These are phyloP conservation scores for Leptobrachium leishanense DNA, from an alignment of 2,113 vertebrate species.

Conservation along the genomic window DNA sequence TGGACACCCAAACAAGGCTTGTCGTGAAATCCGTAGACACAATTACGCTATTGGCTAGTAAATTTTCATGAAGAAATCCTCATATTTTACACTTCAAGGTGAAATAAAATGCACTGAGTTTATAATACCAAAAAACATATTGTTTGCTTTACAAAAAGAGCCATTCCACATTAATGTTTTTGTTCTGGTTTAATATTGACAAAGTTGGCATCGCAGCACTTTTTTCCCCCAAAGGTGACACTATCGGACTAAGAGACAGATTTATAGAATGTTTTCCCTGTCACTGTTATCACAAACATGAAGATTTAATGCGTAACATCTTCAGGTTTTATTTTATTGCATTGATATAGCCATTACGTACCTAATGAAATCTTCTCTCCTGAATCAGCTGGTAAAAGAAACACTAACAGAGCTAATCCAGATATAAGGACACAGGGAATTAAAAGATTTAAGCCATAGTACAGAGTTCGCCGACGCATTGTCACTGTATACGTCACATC, in stretches of 20 bases:
- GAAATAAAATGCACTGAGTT: too few species aligned
- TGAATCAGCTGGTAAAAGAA: conserved; percentile 86
- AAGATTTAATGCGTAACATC: too few species aligned
- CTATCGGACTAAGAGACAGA: background rate
- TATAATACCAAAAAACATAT: too few species aligned
- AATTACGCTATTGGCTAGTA: too few species aligned
- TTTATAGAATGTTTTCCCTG: too few species aligned
- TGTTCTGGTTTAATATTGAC: background rate
- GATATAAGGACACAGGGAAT: conserved; percentile 89
- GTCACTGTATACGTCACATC: conserved; percentile 88
- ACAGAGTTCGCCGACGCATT: conserved; percentile 83
- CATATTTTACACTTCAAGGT: too few species aligned
- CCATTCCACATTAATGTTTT: background rate
- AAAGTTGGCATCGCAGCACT: conserved; percentile 7
- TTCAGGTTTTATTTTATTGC: background rate
- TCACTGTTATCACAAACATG: too few species aligned
- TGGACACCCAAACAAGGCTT: too few species aligned
- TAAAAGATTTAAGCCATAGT: conserved; percentile 86
- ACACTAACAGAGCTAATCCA: conserved; percentile 83
- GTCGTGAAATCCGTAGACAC: too few species aligned
- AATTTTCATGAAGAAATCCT: too few species aligned
- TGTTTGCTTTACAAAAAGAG: too few species aligned
- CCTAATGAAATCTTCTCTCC: conserved; percentile 82
- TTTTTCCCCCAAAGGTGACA: background rate
- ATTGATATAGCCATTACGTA: conserved; percentile 32